Evolutionary conservation across 2,113 vertebrate species (phyloP).

Genomic region (Oncorhynchus clarkii): DNA sequence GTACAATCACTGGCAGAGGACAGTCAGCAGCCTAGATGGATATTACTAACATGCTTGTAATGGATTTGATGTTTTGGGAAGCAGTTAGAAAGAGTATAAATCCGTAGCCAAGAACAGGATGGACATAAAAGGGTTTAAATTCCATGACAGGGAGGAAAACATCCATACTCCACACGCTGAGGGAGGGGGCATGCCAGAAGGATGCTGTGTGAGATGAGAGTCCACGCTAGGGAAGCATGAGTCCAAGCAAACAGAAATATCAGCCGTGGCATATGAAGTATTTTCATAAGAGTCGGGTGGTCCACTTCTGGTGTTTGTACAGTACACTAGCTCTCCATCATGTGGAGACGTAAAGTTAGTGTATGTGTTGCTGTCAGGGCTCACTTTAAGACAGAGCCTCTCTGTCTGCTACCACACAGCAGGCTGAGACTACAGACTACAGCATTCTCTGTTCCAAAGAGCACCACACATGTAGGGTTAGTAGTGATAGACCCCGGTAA

Average conservation of each 20-base stretch:
- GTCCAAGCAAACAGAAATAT: conserved; percentile 42
- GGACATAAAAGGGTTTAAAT: conserved; percentile 61
- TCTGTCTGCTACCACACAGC: conserved; percentile 44
- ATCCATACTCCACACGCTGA: conserved; percentile 29
- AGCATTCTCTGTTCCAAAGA: conserved; percentile 17
- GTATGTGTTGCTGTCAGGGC: conserved; percentile 39
- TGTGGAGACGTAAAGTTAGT: conserved; percentile 25
- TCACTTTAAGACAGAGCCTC: conserved; percentile 28
- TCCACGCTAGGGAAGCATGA: conserved; percentile 16
- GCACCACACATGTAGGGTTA: not conserved
- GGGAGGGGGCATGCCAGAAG: conserved; percentile 35
- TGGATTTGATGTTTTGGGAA: conserved; percentile 70
- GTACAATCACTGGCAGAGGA: conserved; percentile 71
- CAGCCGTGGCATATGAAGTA: conserved; percentile 10
- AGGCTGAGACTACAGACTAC: conserved; percentile 31
- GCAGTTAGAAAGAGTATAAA: conserved; percentile 59
- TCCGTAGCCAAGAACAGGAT: conserved; percentile 52
- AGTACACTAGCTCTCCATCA: conserved; percentile 31
- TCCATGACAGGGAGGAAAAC: conserved; percentile 53
- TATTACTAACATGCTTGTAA: conserved; percentile 75
- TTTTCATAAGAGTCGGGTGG: conserved; percentile 46
- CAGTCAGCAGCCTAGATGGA: conserved; percentile 67
- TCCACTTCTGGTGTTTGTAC: conserved; percentile 40
- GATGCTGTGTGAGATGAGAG: conserved; percentile 23
- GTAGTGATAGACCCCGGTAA: conserved; percentile 29